Evolutionary conservation across 2,113 vertebrate genomes (phyloP).

Genomic region (Halichoeres trimaculatus): DNA sequence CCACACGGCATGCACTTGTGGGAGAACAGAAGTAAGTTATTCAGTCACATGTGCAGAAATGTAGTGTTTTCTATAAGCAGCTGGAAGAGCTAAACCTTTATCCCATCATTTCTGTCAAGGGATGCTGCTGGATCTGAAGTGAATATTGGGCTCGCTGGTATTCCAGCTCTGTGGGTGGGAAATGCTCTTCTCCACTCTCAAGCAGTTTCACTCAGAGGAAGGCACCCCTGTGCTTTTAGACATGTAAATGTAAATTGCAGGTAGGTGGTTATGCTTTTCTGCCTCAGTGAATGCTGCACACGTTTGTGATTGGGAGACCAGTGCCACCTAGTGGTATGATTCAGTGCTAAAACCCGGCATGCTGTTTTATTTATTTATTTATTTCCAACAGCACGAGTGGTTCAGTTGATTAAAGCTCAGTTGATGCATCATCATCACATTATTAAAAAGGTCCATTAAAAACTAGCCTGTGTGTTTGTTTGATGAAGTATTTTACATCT

Average conservation of each 20-base stretch:
- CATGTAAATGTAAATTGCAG: slow-evolving; percentile 74
- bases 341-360: neutral
- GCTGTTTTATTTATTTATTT: no score
- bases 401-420: slow-evolving; percentile 34
- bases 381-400: slow-evolving; percentile 6
- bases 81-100: slow-evolving; percentile 11
- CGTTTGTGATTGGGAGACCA: slow-evolving; percentile 66
- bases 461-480: neutral
- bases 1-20: neutral
- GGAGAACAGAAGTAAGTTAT: neutral
- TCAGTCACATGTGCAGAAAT: neutral
- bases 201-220: slow-evolving; percentile 57
- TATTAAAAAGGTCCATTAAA: slow-evolving; percentile 27
- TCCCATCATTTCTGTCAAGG: slow-evolving; percentile 24
- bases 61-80: neutral
- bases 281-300: slow-evolving; percentile 38
- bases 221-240: slow-evolving; percentile 61
- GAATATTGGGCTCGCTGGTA: slow-evolving; percentile 29
- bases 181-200: slow-evolving; percentile 57
- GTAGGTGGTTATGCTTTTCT: slow-evolving; percentile 73
- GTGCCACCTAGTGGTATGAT: slow-evolving; percentile 78
- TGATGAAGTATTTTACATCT: neutral
- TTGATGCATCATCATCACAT: slow-evolving; percentile 13
- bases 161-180: slow-evolving; percentile 71
- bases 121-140: slow-evolving; percentile 39